phyloP scores from a whole-genome alignment of 1,140 invertebrate species.

The Nylanderia fulva region DNA sequence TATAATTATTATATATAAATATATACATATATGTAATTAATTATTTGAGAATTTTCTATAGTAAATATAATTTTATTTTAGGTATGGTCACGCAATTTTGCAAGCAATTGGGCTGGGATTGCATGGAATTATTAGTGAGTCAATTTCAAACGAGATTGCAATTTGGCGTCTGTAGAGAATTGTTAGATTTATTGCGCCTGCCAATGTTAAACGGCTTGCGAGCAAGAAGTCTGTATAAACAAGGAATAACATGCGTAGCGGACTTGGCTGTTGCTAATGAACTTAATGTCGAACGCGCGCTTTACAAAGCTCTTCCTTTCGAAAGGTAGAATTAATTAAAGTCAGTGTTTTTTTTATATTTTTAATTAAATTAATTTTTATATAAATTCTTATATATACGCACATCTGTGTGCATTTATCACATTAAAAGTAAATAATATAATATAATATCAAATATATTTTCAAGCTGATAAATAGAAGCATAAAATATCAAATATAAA shows the following conservation, averaged over 20 bases:
- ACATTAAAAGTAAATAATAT: not conserved
- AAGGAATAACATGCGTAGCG: conserved; percentile 92
- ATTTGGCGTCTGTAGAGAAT: conserved; percentile 97
- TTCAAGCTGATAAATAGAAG: no score
- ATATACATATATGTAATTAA: no score
- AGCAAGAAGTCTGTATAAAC: conserved; percentile 94
- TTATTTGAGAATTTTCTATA: conserved; percentile 5
- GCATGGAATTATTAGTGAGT: conserved; percentile 94
- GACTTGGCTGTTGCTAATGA: conserved; percentile 92
- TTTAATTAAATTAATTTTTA: no score
- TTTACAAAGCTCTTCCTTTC: conserved; percentile 94
- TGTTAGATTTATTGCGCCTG: conserved; percentile 96
- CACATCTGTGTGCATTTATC: not conserved
- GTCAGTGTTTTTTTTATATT: not conserved
- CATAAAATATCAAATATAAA: no score
- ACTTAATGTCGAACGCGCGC: conserved; percentile 90
- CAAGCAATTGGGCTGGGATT: conserved; percentile 96
- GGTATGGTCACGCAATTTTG: conserved; percentile 98
- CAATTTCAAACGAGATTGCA: conserved; percentile 97
- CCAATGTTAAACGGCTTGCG: conserved; percentile 93
- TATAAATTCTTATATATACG: conserved; percentile 9
- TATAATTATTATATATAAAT: not conserved
- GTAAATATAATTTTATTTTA: conserved; percentile 77
- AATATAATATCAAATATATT: no score
- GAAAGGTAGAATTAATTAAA: conserved; percentile 86